Evolutionary conservation across 2,113 vertebrate genomes (phyloP).

Genomic region (Tachuris rubrigastra): DNA sequence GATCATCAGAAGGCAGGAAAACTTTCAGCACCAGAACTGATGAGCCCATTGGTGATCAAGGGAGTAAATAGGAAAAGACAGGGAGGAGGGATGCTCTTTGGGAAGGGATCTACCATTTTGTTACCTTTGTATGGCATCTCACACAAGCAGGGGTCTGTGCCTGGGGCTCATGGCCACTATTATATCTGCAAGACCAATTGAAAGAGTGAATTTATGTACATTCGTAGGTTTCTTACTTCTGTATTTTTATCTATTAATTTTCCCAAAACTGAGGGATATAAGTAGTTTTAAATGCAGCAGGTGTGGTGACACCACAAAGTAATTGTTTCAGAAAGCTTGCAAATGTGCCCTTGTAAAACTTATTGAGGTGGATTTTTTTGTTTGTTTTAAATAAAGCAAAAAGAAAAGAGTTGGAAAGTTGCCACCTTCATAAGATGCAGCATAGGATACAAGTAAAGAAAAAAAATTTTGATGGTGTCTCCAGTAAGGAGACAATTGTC

Average conservation of each 20-base stretch:
- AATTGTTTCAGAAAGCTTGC: background rate
- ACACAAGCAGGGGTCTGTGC: background rate
- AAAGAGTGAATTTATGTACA: background rate
- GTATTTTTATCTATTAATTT: background rate
- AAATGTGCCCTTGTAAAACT: background rate
- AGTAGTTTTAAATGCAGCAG: background rate
- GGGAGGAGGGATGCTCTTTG: background rate
- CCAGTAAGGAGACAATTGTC: background rate
- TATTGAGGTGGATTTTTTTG: background rate
- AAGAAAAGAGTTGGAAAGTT: background rate
- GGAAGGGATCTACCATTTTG: background rate
- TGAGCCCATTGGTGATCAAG: background rate
- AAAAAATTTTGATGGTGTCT: background rate
- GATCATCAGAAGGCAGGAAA: background rate
- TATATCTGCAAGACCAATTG: background rate
- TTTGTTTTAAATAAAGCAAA: background rate
- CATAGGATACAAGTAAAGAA: background rate
- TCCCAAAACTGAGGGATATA: background rate
- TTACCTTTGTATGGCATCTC: background rate
- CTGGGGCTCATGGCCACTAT: background rate
- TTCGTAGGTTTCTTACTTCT: background rate
- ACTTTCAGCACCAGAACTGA: background rate
- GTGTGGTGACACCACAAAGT: background rate
- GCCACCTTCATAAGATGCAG: background rate
- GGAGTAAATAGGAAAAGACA: background rate